Percentiles rank a stretch among this genome's conserved stretches.
Evolutionary conservation across 2,113 vertebrate species (phyloP).

Genomic region (Lynx canadensis): DNA sequence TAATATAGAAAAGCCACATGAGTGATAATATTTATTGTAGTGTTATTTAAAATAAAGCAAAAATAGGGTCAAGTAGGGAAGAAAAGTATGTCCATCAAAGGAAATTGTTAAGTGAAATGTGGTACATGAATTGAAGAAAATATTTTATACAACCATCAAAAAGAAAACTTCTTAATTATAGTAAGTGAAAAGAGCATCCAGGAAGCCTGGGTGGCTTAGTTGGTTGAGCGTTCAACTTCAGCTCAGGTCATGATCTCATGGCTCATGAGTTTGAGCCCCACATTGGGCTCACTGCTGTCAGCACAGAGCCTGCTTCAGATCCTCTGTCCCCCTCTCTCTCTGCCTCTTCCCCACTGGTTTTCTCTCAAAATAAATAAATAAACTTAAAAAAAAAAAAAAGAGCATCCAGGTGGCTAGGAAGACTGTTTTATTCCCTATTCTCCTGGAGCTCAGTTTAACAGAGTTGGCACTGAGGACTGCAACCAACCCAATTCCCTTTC

Average conservation of each 20-base stretch:
- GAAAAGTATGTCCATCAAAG: neutral
- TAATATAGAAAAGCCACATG: neutral
- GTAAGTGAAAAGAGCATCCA: neutral
- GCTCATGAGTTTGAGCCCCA: too few relatives aligned
- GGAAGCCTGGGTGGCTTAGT: too few relatives aligned
- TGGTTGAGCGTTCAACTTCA: too few relatives aligned
- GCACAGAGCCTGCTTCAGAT: too few relatives aligned
- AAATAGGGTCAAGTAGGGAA: neutral
- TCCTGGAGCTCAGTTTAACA: neutral
- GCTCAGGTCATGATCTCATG: too few relatives aligned
- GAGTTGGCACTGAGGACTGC: neutral
- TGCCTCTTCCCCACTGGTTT: too few relatives aligned
- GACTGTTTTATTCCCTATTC: neutral
- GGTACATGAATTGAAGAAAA: neutral
- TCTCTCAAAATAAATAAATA: too few relatives aligned
- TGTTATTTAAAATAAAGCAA: constrained; percentile 2
- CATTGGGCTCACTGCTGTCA: too few relatives aligned
- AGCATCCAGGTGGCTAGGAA: neutral
- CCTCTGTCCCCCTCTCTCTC: too few relatives aligned
- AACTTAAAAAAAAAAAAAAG: too few relatives aligned
- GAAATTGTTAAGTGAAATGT: neutral
- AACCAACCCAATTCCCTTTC: neutral
- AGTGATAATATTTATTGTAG: neutral
- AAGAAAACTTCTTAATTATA: neutral
- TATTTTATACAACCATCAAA: neutral